Conservation (phyloP, 2,797 vertebrate genomes). For the Botia kubotai region DNA sequence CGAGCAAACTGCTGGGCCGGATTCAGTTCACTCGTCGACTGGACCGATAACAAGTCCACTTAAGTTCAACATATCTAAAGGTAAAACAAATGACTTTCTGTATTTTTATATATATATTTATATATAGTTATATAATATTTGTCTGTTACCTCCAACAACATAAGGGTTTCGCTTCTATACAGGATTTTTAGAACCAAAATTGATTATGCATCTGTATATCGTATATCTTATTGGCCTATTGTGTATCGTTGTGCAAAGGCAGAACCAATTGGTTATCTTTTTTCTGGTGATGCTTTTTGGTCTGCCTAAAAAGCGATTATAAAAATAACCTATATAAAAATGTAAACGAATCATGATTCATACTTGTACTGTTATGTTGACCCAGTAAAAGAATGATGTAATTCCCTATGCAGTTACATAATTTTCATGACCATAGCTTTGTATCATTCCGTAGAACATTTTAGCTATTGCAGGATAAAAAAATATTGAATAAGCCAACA, state of each 20-base stretch:
- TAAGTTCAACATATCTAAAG: constrained; percentile 79
- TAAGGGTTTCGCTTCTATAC: too few relatives aligned
- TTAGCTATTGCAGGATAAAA: neutral
- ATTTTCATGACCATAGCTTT: neutral
- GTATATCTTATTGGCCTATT: too few relatives aligned
- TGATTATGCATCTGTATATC: too few relatives aligned
- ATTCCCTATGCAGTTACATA: neutral
- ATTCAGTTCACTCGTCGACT: constrained; percentile 82
- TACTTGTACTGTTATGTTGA: neutral
- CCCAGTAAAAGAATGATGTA: neutral
- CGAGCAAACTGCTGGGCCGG: constrained; percentile 81
- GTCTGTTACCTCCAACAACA: constrained; percentile 59
- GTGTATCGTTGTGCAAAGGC: too few relatives aligned
- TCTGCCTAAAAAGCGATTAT: too few relatives aligned
- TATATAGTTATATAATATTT: too few relatives aligned
- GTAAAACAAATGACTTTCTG: constrained; percentile 67
- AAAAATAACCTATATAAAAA: neutral
- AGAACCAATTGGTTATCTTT: too few relatives aligned
- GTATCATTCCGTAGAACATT: neutral
- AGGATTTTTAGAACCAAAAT: too few relatives aligned
- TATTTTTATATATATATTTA: too few relatives aligned
- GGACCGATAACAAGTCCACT: constrained; percentile 81
- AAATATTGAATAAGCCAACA: neutral
- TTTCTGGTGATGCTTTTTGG: too few relatives aligned
- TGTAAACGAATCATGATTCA: neutral